Evolutionary conservation across 2,888 invertebrate species (phyloP).

Genomic region (Melieria picta): DNA sequence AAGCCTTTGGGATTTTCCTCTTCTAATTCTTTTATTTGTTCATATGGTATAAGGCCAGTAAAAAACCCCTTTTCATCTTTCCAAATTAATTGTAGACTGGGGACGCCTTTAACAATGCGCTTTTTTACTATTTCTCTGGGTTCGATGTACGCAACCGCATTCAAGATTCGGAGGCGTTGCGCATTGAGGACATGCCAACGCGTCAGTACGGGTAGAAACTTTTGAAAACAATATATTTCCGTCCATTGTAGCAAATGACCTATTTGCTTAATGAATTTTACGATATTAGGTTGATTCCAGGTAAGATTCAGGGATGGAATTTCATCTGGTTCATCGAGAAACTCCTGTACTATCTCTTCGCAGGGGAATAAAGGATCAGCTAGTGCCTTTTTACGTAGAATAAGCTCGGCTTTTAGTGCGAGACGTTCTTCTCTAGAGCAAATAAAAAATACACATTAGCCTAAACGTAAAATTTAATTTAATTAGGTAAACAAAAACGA

Average conservation of each 20-base stretch:
- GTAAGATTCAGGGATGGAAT: slow-evolving; percentile 69
- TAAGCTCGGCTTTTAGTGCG: slow-evolving; percentile 75
- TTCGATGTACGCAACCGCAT: slow-evolving; percentile 54
- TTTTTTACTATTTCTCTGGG: slow-evolving; percentile 71
- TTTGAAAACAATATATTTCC: slow-evolving; percentile 79
- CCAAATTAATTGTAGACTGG: slow-evolving; percentile 81
- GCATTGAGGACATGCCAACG: slow-evolving; percentile 74
- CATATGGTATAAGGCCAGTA: slow-evolving; percentile 71
- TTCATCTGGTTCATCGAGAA: slow-evolving; percentile 70
- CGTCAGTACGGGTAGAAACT: slow-evolving; percentile 79
- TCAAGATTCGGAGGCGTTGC: background rate
- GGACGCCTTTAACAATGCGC: slow-evolving; percentile 70
- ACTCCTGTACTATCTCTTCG: slow-evolving; percentile 79
- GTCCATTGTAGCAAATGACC: slow-evolving; percentile 77
- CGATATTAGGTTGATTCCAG: slow-evolving; percentile 75
- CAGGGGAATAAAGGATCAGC: slow-evolving; percentile 75
- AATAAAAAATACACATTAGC: background rate
- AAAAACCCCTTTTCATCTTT: slow-evolving; percentile 70
- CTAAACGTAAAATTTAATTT: slow-evolving; percentile 6
- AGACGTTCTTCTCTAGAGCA: slow-evolving; percentile 71
- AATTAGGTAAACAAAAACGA: background rate
- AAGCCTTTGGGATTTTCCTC: slow-evolving; percentile 67
- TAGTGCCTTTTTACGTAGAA: slow-evolving; percentile 75
- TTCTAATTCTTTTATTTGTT: slow-evolving; percentile 68
- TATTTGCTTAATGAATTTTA: slow-evolving; percentile 77